Conservation (phyloP, 1,140 invertebrate species). For the Drosophila kepulauana region DNA sequence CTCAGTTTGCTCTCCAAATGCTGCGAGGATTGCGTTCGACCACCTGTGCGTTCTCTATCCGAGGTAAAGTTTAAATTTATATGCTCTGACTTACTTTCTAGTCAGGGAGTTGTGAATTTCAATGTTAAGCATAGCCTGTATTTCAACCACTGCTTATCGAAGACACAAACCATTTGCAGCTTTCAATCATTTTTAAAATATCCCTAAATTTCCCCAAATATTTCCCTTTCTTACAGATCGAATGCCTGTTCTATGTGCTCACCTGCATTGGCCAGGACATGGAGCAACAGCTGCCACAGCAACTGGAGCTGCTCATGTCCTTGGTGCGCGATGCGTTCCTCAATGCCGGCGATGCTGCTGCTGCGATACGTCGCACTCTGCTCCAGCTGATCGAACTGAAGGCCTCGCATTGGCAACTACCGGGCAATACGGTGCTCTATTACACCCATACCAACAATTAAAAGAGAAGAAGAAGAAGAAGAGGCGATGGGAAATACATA, state of each 20-base stretch:
- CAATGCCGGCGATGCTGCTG: conserved; percentile 88
- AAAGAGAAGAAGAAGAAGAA: too few species aligned
- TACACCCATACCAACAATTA: conserved; percentile 90
- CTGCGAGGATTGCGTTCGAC: conserved; percentile 92
- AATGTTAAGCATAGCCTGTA: too few species aligned
- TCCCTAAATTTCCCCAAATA: not conserved
- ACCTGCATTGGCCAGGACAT: conserved; percentile 94
- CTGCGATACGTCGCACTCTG: conserved; percentile 91
- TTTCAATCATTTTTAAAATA: not conserved
- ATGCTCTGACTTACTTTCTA: too few species aligned
- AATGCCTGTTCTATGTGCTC: conserved; percentile 94
- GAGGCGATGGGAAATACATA: not conserved
- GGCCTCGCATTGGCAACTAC: conserved; percentile 94
- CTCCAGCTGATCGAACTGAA: conserved; percentile 95
- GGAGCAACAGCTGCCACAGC: conserved; percentile 91
- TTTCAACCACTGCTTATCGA: too few species aligned
- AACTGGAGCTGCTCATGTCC: conserved; percentile 91
- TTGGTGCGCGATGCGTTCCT: conserved; percentile 94
- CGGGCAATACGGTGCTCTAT: conserved; percentile 94
- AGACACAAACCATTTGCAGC: not conserved
- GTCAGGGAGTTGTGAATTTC: too few species aligned
- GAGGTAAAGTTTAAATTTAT: conserved; percentile 86
- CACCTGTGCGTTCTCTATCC: conserved; percentile 91
- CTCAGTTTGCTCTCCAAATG: conserved; percentile 93
- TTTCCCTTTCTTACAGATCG: conserved; percentile 87